A percentile compares a stretch with the other conserved stretches of the same genome.
Conservation (phyloP, 2,113 vertebrate species). For the Antechinus stuartii region DNA sequence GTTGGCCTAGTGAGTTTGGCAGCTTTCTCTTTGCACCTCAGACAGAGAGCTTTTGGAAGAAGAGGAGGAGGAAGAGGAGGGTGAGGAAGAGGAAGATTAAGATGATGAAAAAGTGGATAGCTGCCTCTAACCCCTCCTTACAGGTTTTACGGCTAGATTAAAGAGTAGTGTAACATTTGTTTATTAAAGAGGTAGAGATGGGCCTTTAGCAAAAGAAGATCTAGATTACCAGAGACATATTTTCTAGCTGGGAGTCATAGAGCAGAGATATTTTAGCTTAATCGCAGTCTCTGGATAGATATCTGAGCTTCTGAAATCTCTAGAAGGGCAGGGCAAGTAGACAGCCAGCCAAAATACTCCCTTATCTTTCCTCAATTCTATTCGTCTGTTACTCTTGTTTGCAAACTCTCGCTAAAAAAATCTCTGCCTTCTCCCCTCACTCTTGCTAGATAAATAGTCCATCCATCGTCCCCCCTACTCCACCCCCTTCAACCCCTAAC, state of each 20-base stretch:
- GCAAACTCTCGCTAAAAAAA: conserved; percentile 55
- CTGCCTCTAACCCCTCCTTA: conserved; percentile 71
- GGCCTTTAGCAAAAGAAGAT: conserved; percentile 36
- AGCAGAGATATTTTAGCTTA: conserved; percentile 13
- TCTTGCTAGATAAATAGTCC: conserved; percentile 61
- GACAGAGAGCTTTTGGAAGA: not conserved
- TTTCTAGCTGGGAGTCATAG: conserved; percentile 7
- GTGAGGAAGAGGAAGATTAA: fast-evolving
- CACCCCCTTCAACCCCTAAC: conserved; percentile 49
- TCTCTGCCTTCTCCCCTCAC: conserved; percentile 43
- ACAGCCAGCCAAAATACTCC: conserved; percentile 25
- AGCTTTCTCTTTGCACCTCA: not conserved
- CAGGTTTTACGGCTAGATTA: conserved; percentile 78
- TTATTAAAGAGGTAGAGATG: conserved; percentile 66
- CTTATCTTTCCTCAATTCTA: conserved; percentile 52
- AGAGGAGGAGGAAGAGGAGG: fast-evolving
- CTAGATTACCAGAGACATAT: not conserved
- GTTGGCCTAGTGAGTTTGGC: not conserved
- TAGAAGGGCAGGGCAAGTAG: not conserved
- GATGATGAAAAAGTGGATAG: conserved; percentile 61
- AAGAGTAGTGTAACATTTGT: conserved; percentile 65
- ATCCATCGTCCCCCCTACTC: not conserved
- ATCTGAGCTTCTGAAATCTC: conserved; percentile 13
- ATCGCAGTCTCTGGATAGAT: not conserved
- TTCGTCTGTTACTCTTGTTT: conserved; percentile 42